A percentile compares a stretch with the other conserved stretches of the same genome.
These are phyloP conservation scores for Podarcis muralis DNA, from an alignment of 2,113 vertebrate genomes.

Conservation along the genomic window DNA sequence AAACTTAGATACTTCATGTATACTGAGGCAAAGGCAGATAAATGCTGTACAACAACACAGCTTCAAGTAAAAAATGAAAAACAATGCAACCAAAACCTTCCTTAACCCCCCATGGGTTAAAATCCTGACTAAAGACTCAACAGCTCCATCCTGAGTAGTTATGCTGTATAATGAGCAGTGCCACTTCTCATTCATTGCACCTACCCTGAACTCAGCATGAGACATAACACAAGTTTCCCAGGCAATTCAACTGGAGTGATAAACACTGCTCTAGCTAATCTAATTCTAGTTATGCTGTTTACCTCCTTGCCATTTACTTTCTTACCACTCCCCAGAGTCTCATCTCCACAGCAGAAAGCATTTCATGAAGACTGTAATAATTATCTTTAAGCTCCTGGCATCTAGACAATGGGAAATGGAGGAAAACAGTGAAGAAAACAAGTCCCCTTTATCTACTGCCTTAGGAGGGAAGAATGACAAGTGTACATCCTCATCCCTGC, in stretches of 20 bases:
- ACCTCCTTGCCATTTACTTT: slow-evolving; percentile 7
- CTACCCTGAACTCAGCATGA: slow-evolving; percentile 14
- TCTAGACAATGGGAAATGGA: slow-evolving; percentile 9
- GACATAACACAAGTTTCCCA: background rate
- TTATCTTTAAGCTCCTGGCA: background rate
- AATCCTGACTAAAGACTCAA: background rate
- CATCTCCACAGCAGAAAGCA: slow-evolving; percentile 24
- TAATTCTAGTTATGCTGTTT: slow-evolving; percentile 22
- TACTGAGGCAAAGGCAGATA: background rate
- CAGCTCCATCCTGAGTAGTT: background rate
- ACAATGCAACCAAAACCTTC: background rate
- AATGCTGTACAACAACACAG: background rate
- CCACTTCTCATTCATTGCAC: slow-evolving; percentile 20
- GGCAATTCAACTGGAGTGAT: background rate
- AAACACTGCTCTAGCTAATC: background rate
- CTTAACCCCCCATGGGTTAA: background rate
- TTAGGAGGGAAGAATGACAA: background rate
- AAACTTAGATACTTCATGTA: background rate
- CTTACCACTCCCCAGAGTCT: slow-evolving; percentile 19
- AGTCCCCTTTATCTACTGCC: slow-evolving; percentile 14
- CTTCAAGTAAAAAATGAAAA: background rate
- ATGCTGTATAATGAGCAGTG: background rate
- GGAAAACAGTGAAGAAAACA: slow-evolving; percentile 24
- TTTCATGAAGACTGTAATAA: slow-evolving; percentile 15
- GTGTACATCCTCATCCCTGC: background rate